These are phyloP conservation scores for Zoanthus solanderi DNA, from an alignment of 92 coral and sea anemone genomes.

Conservation along the genomic window DNA sequence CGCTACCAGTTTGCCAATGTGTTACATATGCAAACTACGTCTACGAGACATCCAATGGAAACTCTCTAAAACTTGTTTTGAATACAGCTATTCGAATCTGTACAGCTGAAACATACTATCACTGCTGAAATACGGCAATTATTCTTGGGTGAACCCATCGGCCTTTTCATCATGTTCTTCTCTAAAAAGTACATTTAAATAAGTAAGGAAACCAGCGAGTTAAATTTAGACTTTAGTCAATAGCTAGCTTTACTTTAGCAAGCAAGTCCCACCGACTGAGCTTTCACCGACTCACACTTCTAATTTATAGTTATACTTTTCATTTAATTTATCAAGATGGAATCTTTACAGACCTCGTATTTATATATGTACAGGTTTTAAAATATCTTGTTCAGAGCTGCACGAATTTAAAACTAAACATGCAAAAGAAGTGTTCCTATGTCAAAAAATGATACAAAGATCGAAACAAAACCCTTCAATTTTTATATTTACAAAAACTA, in stretches of 20 bases:
- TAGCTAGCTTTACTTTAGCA: not conserved
- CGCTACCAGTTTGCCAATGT: not conserved
- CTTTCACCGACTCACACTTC: not conserved
- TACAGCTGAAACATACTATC: constrained; percentile 14
- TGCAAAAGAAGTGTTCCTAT: constrained; percentile 21
- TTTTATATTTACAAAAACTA: constrained; percentile 36
- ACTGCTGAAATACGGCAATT: constrained; percentile 20
- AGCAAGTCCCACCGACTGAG: constrained; percentile 1
- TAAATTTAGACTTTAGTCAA: not conserved
- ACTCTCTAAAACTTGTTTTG: constrained; percentile 17
- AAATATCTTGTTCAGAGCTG: constrained; percentile 30
- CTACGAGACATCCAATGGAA: constrained; percentile 10
- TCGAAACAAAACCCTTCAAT: constrained; percentile 3
- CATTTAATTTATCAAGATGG: constrained; percentile 40
- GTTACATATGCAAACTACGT: constrained; percentile 22
- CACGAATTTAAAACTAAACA: constrained; percentile 34
- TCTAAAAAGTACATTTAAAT: not conserved
- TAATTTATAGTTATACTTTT: constrained; percentile 13
- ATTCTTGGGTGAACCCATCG: not conserved
- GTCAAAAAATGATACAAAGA: not conserved
- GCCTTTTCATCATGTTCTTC: not conserved
- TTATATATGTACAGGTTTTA: constrained; percentile 40
- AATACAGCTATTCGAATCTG: constrained; percentile 5
- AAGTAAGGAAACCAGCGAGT: not conserved
- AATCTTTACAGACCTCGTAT: constrained; percentile 27